These are phyloP conservation scores for Battus philenor DNA, from an alignment of 1,140 invertebrate genomes.

Conservation along the genomic window DNA sequence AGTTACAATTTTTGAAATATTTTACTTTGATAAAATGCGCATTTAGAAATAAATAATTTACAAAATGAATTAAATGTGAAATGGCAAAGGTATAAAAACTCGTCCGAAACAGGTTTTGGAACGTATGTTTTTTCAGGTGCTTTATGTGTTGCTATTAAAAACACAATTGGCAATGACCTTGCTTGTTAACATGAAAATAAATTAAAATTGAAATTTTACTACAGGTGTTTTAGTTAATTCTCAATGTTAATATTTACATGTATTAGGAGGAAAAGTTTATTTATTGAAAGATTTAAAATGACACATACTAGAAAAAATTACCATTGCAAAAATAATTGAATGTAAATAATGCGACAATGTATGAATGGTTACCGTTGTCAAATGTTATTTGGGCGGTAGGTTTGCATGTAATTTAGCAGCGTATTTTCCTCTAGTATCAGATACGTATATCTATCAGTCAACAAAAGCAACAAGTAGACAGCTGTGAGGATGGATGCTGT, in stretches of 20 bases:
- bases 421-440: constrained; percentile 51
- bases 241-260: too few relatives aligned
- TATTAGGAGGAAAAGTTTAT: too few relatives aligned
- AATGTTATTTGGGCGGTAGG: not conserved
- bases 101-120: constrained; percentile 16
- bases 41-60: too few relatives aligned
- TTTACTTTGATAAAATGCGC: too few relatives aligned
- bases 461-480: constrained; percentile 70
- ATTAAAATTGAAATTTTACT: not conserved
- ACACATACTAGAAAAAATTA: not conserved
- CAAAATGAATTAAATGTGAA: too few relatives aligned
- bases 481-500: constrained; percentile 67
- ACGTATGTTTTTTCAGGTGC: constrained; percentile 23
- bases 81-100: too few relatives aligned
- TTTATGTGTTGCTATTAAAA: constrained; percentile 20
- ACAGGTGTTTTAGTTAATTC: too few relatives aligned
- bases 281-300: too few relatives aligned
- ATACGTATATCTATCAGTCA: constrained; percentile 43
- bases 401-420: constrained; percentile 33
- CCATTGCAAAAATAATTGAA: constrained; percentile 14
- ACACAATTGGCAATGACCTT: not conserved
- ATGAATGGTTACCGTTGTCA: constrained; percentile 12
- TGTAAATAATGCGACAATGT: not conserved
- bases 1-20: too few relatives aligned
- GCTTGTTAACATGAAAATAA: not conserved